Conservation (phyloP, 2,797 vertebrate genomes). For the Hyperoplus lanceolatus region DNA sequence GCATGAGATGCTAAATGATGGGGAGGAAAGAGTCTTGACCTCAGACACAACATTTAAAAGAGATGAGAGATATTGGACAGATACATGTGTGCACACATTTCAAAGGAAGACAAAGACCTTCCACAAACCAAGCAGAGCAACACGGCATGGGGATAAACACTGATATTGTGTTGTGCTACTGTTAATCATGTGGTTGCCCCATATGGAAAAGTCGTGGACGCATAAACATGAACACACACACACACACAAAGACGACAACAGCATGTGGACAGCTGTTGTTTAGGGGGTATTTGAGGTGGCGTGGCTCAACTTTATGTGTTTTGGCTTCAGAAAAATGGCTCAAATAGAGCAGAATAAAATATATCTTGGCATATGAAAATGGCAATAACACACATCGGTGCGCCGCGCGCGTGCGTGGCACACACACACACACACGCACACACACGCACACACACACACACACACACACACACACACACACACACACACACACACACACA, state of each 20-base stretch:
- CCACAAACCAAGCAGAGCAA: background rate
- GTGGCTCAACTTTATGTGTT: conserved; percentile 32
- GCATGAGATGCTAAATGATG: conserved; percentile 2
- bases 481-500: background rate
- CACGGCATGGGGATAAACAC: background rate
- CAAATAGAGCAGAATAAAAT: conserved; percentile 40
- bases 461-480: background rate
- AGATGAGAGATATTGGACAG: conserved; percentile 4
- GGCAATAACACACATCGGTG: background rate
- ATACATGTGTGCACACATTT: background rate
- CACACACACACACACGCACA: background rate
- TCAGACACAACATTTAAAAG: conserved; percentile 10
- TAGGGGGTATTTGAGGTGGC: conserved; percentile 23
- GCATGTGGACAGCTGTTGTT: conserved; percentile 51
- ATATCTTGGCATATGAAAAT: conserved; percentile 19
- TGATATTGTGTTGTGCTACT: conserved; percentile 3
- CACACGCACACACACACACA: background rate
- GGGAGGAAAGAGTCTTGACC: conserved; percentile 22
- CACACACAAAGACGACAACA: background rate
- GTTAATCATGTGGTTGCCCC: conserved; percentile 10
- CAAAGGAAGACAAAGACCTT: background rate
- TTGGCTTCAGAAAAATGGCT: conserved; percentile 27
- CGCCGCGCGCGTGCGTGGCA: no score
- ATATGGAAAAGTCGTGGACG: conserved; percentile 40
- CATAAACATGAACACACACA: background rate